Evolutionary conservation across 2,888 invertebrate genomes (phyloP), one percentile per base, ranked within the genome.

Genomic region (Phorcus lineatus): DNA sequence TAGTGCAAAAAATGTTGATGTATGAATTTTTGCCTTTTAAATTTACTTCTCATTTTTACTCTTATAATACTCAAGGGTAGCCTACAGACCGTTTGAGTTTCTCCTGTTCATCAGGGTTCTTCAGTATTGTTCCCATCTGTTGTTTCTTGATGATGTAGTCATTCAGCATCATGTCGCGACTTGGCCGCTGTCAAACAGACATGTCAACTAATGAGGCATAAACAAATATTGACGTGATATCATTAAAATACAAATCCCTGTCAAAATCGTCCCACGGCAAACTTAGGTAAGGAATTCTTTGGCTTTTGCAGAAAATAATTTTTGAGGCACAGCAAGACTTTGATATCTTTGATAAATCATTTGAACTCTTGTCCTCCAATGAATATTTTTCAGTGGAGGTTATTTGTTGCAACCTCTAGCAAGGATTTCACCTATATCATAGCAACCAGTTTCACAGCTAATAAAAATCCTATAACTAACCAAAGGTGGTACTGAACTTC

Each of bases 91-190:
- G 90, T 84, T 93, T 93, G 55, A 92, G 75, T 81, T 92, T 91
- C 54, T 91, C 91, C 85, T 90, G 86, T 85, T 92, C 92, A 28
- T 90, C 90, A 16, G 90, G 88, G 78, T 91, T 92, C 77, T 87
- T 88, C 47, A 92, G 82, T 6, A 90, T 75, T 9, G 85, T 84
- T 0, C 89, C 89, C 90, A 91, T 91, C 74, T 87, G 84, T 16
- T 86, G 86, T 80, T 91, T 91, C 86, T 91, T 91, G 24, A 83
- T 83, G 7, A 91, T 84, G 82, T 91, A 93, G 22, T 91, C 91
- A 87, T 92, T 92, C 81, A 93, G 84, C 91, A 92, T 92, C 36
- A 89, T 52, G 83, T 93, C 92, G 79, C 93, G 85, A 81, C 90
- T 90, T n/a, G 92, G 91, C 28, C 86, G 86, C 92, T 92, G 84